Base-by-base conservation (phyloP, 2,888 invertebrate species). In the Nasonovia ribisnigri region DNA sequence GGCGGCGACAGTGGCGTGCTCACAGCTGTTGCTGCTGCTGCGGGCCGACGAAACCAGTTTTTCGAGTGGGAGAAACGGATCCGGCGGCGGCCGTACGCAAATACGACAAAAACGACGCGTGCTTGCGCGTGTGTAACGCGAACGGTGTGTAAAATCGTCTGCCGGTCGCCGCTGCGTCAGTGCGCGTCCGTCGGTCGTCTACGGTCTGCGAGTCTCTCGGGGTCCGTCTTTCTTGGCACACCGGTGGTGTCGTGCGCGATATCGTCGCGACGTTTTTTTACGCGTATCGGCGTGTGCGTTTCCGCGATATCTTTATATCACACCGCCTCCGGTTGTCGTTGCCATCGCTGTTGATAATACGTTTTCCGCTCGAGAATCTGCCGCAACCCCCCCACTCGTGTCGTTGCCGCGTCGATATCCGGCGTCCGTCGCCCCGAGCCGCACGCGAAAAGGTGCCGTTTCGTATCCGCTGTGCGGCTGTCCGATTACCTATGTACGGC, bases 51-150 rank as follows among this genome's bases (percentile, higher is more conserved):
- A 90, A 93, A 93, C 93, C 93, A 93, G 93, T 93, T 90, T 93
- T 93, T 84, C 26, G 36, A 51, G 93, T 90, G 93, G 93, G 93
- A 93, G 93, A 93, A 92, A 93, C 92, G 57, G 88, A 92, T 92
- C 88, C 87, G 60, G 29, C 67, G 77, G 91, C 84, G 54, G 84
- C 89, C 24, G 88, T 51, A 88, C 51, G 51, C 51, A 88, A 51
- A 51, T 88, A 88, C 51, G n/a, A 51, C 51, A 26, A 36, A 36
- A 54, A 51, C 88, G 51, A 42, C 36, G 13, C 42, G 84, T 77
- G 84, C 42, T 5, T 36, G 90, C 67, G 43, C 51, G 48, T 77
- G 77, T 77, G 77, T 36, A 36, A 77, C 20, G 20, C 6, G 36
- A 77, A 36, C 77, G 8, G 90, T 48, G 26, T 26, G 91, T 91